Evolutionary conservation across 2,797 vertebrate genomes (phyloP).

Genomic region (Gephyroberyx darwinii): DNA sequence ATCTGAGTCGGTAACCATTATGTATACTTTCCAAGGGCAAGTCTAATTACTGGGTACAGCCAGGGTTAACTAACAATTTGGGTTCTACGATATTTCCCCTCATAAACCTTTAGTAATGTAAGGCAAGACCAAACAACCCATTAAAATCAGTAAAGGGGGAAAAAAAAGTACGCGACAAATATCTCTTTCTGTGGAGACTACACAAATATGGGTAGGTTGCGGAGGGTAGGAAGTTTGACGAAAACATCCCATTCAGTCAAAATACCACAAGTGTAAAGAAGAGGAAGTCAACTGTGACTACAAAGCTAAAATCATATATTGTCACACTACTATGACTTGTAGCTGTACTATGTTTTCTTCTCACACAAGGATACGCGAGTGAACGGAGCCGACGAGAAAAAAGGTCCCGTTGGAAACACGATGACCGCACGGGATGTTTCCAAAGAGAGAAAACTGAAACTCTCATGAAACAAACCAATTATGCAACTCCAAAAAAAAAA

Average conservation of each 20-base stretch:
- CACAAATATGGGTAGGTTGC: constrained; percentile 5
- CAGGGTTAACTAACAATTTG: constrained; percentile 64
- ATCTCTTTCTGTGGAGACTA: constrained; percentile 33
- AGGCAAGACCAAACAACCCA: constrained; percentile 48
- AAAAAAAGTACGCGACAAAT: constrained; percentile 38
- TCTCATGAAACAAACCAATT: background rate
- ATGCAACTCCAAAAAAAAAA: background rate
- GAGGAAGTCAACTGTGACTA: constrained; percentile 24
- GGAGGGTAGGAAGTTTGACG: background rate
- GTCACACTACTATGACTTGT: background rate
- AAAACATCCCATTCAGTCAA: background rate
- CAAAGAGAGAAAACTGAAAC: background rate
- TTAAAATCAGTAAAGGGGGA: constrained; percentile 45
- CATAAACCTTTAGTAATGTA: constrained; percentile 66
- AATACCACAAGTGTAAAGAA: background rate
- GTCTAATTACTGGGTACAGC: constrained; percentile 72
- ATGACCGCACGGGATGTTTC: background rate
- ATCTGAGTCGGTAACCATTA: constrained; percentile 61
- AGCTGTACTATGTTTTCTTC: constrained; percentile 12
- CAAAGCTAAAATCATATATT: constrained; percentile 13
- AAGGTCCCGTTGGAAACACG: too few relatives aligned
- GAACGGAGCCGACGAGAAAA: background rate
- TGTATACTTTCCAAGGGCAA: constrained; percentile 58
- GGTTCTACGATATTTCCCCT: constrained; percentile 66
- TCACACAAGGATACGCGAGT: background rate